phyloP scores from a whole-genome alignment of 2,888 invertebrate genomes.

The Bugula neritina region DNA sequence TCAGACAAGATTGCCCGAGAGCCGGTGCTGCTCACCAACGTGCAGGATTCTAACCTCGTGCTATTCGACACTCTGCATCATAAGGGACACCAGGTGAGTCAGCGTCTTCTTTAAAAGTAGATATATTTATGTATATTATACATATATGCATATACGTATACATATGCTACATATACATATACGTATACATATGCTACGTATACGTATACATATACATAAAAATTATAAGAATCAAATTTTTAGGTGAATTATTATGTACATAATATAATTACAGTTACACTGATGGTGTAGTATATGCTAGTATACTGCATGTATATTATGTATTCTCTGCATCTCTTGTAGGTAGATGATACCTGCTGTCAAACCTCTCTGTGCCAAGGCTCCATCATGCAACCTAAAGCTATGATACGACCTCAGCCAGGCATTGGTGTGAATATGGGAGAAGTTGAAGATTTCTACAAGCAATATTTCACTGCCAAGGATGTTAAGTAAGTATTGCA shows the following conservation, averaged over 20 bases:
- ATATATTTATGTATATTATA: no score
- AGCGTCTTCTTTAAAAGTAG: no score
- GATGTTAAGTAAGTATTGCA: not conserved
- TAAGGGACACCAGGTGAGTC: not conserved
- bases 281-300: no score
- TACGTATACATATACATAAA: constrained; percentile 21
- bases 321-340: no score
- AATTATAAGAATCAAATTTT: no score
- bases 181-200: constrained; percentile 27
- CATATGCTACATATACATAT: not conserved
- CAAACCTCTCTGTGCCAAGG: not conserved
- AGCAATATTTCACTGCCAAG: not conserved
- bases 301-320: no score
- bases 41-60: not conserved
- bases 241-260: no score
- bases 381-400: not conserved
- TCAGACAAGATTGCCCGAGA: no score
- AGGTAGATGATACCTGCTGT: not conserved
- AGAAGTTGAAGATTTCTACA: not conserved
- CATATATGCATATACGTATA: no score
- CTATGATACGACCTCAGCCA: not conserved
- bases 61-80: not conserved
- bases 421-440: not conserved
- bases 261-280: no score
- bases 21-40: not conserved